Percentiles rank a stretch among this genome's conserved stretches.
Evolutionary conservation across 2,113 vertebrate species (phyloP).

Genomic region (Serilophus lunatus): DNA sequence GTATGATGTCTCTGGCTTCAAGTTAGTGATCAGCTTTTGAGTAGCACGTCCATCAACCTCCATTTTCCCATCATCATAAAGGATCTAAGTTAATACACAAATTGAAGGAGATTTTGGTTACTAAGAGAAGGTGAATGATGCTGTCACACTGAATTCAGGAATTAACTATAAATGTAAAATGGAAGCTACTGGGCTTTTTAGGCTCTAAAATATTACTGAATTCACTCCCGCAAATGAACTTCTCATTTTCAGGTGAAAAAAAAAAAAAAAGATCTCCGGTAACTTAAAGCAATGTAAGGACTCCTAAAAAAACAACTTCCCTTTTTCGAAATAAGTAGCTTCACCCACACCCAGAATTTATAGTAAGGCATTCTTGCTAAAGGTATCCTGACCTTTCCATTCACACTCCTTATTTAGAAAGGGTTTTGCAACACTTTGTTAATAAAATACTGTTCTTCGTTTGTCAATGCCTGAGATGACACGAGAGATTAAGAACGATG

Average conservation of each 20-base stretch:
- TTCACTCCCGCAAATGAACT: not conserved
- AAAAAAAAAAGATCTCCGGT: not conserved
- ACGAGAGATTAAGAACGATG: not conserved
- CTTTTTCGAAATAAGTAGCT: not conserved
- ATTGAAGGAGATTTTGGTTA: not conserved
- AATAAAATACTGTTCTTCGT: not conserved
- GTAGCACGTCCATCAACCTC: conserved; percentile 95
- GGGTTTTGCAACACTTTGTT: not conserved
- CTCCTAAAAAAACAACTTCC: not conserved
- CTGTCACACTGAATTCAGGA: not conserved
- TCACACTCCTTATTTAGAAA: not conserved
- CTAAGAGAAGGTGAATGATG: not conserved
- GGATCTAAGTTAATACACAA: conserved; percentile 80
- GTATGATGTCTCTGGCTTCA: conserved; percentile 95
- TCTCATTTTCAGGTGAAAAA: not conserved
- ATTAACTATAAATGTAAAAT: not conserved
- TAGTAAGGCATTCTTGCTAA: not conserved
- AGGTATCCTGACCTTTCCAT: not conserved
- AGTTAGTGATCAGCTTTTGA: conserved; percentile 94
- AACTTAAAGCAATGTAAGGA: not conserved
- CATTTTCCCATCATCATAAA: conserved; percentile 97
- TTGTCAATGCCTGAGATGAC: not conserved
- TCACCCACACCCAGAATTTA: not conserved
- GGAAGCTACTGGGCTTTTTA: not conserved
- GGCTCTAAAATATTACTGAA: not conserved